Evolutionary conservation across 2,797 vertebrate species (phyloP).

Genomic region (Pseudopleuronectes americanus): DNA sequence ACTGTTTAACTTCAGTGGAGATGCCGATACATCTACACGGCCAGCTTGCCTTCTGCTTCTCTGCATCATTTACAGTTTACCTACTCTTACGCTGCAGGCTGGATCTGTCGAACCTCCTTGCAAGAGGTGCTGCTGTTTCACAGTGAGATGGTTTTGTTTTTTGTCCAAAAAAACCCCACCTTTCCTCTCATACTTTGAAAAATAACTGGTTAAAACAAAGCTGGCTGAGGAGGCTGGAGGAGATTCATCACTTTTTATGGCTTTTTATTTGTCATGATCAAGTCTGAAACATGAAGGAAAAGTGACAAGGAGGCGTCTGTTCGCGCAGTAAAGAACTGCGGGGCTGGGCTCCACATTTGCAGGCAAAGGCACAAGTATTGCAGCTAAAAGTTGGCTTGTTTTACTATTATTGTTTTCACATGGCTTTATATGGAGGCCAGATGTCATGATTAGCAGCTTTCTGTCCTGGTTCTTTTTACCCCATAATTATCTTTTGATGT

Average conservation of each 20-base stretch:
- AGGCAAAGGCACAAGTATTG: slow-evolving; percentile 67
- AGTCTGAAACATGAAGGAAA: slow-evolving; percentile 52
- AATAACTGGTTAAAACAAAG: slow-evolving; percentile 31
- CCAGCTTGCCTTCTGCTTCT: slow-evolving; percentile 37
- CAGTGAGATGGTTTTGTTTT: slow-evolving; percentile 69
- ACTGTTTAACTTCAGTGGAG: slow-evolving; percentile 19
- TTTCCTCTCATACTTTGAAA: slow-evolving; percentile 31
- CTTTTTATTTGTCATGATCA: slow-evolving; percentile 55
- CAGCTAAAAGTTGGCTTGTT: slow-evolving; percentile 71
- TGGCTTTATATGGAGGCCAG: slow-evolving; percentile 74
- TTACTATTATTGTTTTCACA: slow-evolving; percentile 75
- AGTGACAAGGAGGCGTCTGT: slow-evolving; percentile 50
- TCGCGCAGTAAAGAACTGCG: slow-evolving; percentile 38
- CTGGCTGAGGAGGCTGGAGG: slow-evolving; percentile 28
- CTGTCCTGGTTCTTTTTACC: slow-evolving; percentile 68
- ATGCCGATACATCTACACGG: slow-evolving; percentile 24
- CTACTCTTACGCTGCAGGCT: slow-evolving; percentile 24
- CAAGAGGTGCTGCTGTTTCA: slow-evolving; percentile 65
- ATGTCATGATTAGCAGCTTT: slow-evolving; percentile 78
- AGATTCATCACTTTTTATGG: slow-evolving; percentile 52
- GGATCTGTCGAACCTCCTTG: slow-evolving; percentile 21
- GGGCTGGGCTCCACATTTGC: slow-evolving; percentile 63
- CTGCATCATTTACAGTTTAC: slow-evolving; percentile 47
- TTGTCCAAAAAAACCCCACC: slow-evolving; percentile 6
- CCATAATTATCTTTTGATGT: slow-evolving; percentile 76